phyloP scores from a whole-genome alignment of 2,888 invertebrate genomes.

The Morpho deidamia region DNA sequence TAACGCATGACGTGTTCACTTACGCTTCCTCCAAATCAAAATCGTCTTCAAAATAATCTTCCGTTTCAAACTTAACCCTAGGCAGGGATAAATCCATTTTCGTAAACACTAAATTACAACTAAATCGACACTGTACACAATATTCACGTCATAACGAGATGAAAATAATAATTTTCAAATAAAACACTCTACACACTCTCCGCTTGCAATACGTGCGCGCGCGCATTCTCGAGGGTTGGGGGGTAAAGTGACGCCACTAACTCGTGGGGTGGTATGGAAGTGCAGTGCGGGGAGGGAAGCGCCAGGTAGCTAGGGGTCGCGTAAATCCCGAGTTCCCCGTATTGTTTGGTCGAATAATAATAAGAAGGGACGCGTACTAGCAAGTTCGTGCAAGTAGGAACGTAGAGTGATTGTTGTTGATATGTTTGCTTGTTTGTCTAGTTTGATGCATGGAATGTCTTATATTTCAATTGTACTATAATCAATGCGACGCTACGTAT shows the following conservation, averaged over 20 bases:
- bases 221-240: constrained; percentile 56
- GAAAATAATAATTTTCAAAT: constrained; percentile 11
- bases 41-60: constrained; percentile 46
- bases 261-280: constrained; percentile 23
- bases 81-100: constrained; percentile 65
- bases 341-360: constrained; percentile 35
- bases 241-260: constrained; percentile 40
- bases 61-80: constrained; percentile 52
- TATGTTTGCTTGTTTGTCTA: constrained; percentile 12
- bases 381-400: constrained; percentile 27
- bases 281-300: constrained; percentile 32
- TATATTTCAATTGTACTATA: constrained; percentile 6
- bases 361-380: constrained; percentile 39
- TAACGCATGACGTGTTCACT: constrained; percentile 18
- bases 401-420: background rate
- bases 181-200: constrained; percentile 35
- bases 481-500: background rate
- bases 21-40: constrained; percentile 40
- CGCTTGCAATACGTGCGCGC: constrained; percentile 37
- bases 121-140: constrained; percentile 25
- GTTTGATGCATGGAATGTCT: constrained; percentile 8
- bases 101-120: constrained; percentile 31
- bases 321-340: constrained; percentile 50
- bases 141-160: constrained; percentile 21
- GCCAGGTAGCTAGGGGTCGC: constrained; percentile 59